Percentiles rank a stretch among this genome's conserved stretches.
Evolutionary conservation across 2,888 invertebrate genomes (phyloP).

Genomic region (Acronicta leporina): DNA sequence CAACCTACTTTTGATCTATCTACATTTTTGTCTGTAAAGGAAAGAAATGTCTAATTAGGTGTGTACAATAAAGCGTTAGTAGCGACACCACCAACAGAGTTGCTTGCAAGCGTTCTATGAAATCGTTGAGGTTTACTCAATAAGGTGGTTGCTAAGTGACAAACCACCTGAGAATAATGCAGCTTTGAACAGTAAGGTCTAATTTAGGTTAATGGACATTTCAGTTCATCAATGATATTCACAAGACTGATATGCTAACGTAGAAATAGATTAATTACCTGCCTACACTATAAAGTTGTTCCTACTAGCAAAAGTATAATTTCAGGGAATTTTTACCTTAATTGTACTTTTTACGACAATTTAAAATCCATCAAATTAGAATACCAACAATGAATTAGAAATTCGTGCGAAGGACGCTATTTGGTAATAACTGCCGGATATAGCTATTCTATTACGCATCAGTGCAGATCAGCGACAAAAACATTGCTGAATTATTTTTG

Average conservation of each 20-base stretch:
- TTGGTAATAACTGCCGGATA: constrained; percentile 61
- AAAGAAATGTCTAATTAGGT: constrained; percentile 75
- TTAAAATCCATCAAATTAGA: constrained; percentile 32
- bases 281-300: constrained; percentile 17
- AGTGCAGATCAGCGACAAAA: constrained; percentile 44
- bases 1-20: constrained; percentile 77
- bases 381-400: constrained; percentile 46
- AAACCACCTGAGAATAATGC: constrained; percentile 69
- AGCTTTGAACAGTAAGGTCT: constrained; percentile 71
- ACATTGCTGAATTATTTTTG: constrained; percentile 27
- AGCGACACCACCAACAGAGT: constrained; percentile 74
- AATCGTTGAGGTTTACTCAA: constrained; percentile 65
- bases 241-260: constrained; percentile 40
- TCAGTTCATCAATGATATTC: constrained; percentile 65
- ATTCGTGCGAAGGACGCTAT: constrained; percentile 59
- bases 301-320: constrained; percentile 15
- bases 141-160: constrained; percentile 66
- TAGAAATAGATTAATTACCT: constrained; percentile 25
- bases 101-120: constrained; percentile 59
- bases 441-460: constrained; percentile 55
- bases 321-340: constrained; percentile 7
- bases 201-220: constrained; percentile 80
- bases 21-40: constrained; percentile 87
- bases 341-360: constrained; percentile 32
- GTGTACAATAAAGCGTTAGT: constrained; percentile 45